Conservation (phyloP, 2,797 vertebrate genomes). For the Antrozous pallidus region DNA sequence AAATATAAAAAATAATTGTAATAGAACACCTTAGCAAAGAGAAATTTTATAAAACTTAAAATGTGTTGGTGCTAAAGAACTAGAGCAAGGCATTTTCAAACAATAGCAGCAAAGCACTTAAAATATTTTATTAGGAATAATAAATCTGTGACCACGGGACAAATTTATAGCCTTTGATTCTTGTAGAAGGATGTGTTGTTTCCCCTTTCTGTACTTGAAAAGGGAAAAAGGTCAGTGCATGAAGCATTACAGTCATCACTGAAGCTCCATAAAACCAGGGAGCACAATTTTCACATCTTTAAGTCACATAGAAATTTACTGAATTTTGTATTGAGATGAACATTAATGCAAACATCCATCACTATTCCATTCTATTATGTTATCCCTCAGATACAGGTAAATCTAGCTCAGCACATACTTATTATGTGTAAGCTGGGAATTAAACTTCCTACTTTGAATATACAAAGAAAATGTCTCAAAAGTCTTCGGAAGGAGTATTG, state of each 20-base stretch:
- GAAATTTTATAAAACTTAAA: background rate
- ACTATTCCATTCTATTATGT: background rate
- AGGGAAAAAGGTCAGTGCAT: background rate
- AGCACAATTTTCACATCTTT: background rate
- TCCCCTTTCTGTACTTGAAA: slow-evolving; percentile 9
- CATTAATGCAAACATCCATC: slow-evolving; percentile 5
- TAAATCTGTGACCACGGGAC: background rate
- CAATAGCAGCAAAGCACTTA: background rate
- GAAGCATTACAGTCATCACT: background rate
- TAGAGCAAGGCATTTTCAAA: background rate
- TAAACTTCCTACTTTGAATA: background rate
- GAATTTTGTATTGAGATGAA: background rate
- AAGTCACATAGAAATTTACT: background rate
- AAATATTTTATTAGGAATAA: background rate
- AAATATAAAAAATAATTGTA: slow-evolving; percentile 21
- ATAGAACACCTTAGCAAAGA: background rate
- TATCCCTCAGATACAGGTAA: background rate
- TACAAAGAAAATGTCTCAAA: background rate
- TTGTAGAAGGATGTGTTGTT: background rate
- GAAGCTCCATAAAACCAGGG: background rate
- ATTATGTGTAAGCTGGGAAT: background rate
- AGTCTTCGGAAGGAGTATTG: background rate
- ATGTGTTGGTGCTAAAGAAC: background rate
- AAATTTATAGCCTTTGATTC: slow-evolving; percentile 3
- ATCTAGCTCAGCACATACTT: background rate